These are phyloP conservation scores for Daktulosphaira vitifoliae DNA, from an alignment of 1,140 invertebrate species.

Conservation along the genomic window DNA sequence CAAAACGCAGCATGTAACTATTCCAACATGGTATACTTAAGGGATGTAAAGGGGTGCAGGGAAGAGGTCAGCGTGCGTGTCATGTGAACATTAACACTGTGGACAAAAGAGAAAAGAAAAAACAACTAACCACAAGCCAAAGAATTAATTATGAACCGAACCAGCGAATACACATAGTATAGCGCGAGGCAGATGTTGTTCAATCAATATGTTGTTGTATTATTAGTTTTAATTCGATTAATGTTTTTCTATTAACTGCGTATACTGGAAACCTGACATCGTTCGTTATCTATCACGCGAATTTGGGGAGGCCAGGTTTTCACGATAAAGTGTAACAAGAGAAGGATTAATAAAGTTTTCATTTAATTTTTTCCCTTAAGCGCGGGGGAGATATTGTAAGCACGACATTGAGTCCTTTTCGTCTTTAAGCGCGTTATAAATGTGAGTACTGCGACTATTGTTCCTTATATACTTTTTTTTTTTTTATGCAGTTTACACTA, in stretches of 20 bases:
- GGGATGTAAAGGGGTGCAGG: not conserved
- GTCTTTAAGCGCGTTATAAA: constrained; percentile 4
- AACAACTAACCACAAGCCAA: not conserved
- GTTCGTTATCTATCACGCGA: no score
- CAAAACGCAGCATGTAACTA: not conserved
- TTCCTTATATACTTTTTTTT: not conserved
- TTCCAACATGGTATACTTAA: no score
- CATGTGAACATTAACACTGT: constrained; percentile 11
- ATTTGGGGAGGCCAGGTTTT: not conserved
- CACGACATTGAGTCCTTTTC: no score
- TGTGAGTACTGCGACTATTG: not conserved
- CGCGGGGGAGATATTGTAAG: not conserved
- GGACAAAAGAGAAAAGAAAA: not conserved
- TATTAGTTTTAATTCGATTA: constrained; percentile 29
- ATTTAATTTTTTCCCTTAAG: not conserved
- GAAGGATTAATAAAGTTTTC: not conserved
- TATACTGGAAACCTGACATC: no score
- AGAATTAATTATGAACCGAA: constrained; percentile 25
- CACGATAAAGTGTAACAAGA: not conserved
- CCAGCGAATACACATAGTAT: no score
- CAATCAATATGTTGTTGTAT: constrained; percentile 13
- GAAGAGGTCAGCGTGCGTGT: constrained; percentile 7
- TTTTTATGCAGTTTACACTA: not conserved
- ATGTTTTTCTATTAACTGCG: not conserved
- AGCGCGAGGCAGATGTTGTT: constrained; percentile 7